phyloP scores from a whole-genome alignment of 2,888 invertebrate species.

The Epistrophe grossulariae region DNA sequence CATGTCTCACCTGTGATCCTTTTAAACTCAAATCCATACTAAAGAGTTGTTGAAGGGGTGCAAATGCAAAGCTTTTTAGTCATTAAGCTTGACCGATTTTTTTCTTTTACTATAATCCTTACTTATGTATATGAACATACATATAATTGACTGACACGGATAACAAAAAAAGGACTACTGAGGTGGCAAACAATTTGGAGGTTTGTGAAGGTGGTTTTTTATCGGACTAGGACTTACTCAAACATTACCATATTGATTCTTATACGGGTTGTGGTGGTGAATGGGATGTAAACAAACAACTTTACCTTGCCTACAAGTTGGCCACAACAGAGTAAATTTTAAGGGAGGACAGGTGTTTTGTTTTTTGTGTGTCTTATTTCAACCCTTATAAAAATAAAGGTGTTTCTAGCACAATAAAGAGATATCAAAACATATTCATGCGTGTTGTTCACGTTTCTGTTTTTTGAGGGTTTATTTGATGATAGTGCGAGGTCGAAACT shows the following conservation, averaged over 20 bases:
- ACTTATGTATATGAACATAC: background rate
- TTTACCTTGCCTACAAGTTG: constrained; percentile 39
- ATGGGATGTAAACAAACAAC: constrained; percentile 43
- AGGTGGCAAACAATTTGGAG: constrained; percentile 19
- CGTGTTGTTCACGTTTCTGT: constrained; percentile 22
- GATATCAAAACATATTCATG: constrained; percentile 13
- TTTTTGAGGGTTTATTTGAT: constrained; percentile 17
- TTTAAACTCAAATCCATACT: constrained; percentile 84
- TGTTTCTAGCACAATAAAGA: constrained; percentile 26
- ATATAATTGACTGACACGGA: constrained; percentile 28
- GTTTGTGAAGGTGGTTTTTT: constrained; percentile 35
- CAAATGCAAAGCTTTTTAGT: constrained; percentile 46
- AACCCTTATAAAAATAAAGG: constrained; percentile 19
- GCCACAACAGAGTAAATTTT: constrained; percentile 59
- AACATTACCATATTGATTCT: constrained; percentile 55
- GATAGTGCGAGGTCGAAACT: constrained; percentile 9
- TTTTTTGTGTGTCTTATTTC: background rate
- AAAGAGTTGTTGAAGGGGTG: constrained; percentile 48
- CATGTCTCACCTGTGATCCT: constrained; percentile 82
- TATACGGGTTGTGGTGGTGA: constrained; percentile 12
- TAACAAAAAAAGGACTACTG: constrained; percentile 60
- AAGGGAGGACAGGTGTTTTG: constrained; percentile 65
- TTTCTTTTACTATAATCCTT: constrained; percentile 28
- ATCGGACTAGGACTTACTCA: constrained; percentile 44
- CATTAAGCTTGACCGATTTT: constrained; percentile 56